These are phyloP conservation scores for Apocrypta bakeri DNA, from an alignment of 1,140 invertebrate genomes.

Conservation along the genomic window DNA sequence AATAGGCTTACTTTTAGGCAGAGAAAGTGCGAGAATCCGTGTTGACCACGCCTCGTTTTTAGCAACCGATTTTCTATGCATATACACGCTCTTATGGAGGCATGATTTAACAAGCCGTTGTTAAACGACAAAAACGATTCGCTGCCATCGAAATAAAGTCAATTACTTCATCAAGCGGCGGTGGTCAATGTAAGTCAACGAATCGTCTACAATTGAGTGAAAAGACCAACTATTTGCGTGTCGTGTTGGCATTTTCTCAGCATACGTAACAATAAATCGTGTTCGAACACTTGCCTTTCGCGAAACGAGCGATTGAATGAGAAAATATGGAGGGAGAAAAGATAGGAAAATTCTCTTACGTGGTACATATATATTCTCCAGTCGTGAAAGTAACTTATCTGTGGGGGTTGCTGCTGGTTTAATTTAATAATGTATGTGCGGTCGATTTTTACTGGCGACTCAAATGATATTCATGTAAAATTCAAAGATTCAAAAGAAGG, in stretches of 20 bases:
- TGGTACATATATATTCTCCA: not conserved
- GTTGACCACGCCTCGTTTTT: not conserved
- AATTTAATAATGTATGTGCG: not conserved
- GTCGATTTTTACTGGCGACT: not conserved
- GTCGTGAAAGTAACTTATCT: not conserved
- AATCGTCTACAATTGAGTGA: no score
- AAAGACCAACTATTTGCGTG: no score
- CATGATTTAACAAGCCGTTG: not conserved
- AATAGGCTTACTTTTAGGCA: not conserved
- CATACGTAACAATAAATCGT: not conserved
- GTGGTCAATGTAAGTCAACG: no score
- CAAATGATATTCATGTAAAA: not conserved
- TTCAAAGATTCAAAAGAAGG: not conserved
- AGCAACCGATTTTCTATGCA: not conserved
- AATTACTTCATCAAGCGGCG: no score
- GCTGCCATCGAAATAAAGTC: not conserved
- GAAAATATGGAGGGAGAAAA: not conserved
- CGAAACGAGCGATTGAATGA: no score
- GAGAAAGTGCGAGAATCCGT: not conserved
- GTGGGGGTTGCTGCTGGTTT: not conserved
- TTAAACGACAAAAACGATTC: not conserved
- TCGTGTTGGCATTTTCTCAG: conserved; percentile 23
- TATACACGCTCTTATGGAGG: not conserved
- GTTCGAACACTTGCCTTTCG: conserved; percentile 14
- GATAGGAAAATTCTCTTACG: conserved; percentile 27